Percentiles rank a stretch among this genome's conserved stretches.
Evolutionary conservation across 2,113 vertebrate genomes (phyloP).

Genomic region (Charina bottae): DNA sequence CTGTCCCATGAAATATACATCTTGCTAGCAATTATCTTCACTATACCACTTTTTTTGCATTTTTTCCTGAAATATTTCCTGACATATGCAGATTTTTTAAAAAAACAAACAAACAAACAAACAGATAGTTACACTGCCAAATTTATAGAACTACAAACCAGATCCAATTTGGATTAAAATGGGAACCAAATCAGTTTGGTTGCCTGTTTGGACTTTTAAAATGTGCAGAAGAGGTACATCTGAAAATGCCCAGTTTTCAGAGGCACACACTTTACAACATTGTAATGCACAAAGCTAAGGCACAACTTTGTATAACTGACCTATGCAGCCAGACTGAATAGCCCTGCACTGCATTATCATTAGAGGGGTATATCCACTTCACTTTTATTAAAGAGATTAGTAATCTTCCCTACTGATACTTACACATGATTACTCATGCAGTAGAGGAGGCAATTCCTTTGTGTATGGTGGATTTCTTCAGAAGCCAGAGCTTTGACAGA

Average conservation of each 20-base stretch:
- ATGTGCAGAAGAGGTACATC: neutral
- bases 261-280: neutral
- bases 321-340: neutral
- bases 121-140: neutral
- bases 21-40: neutral
- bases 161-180: neutral
- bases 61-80: neutral
- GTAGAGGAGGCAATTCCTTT: neutral
- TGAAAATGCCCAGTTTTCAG: neutral
- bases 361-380: neutral
- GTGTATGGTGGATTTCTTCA: neutral
- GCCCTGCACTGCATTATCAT: neutral
- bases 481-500: neutral
- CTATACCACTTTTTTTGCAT: neutral
- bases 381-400: neutral
- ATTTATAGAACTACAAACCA: neutral
- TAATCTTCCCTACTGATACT: neutral
- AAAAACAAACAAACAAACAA: neutral
- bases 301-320: neutral
- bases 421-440: neutral
- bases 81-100: neutral
- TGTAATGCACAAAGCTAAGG: neutral
- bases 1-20: neutral
- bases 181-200: neutral
- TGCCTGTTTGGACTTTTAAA: neutral